Evolutionary conservation across 2,797 vertebrate genomes (phyloP), one percentile per base, ranked within the genome.

Genomic region (Podarcis lilfordi): DNA sequence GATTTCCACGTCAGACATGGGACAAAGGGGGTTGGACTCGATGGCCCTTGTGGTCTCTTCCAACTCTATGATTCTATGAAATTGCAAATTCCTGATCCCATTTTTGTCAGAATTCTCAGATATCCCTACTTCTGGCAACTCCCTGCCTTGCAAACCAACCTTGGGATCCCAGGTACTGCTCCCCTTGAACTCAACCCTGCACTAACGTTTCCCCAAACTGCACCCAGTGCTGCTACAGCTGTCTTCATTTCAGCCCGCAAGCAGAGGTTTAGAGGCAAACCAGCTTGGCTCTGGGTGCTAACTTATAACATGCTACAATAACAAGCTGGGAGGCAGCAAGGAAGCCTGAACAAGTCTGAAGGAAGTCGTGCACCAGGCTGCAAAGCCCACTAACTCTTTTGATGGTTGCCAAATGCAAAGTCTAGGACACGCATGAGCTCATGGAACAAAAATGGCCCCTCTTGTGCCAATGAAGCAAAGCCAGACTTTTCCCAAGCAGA

Each of bases 371-470:
- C 10, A 68, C 82, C 81, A 11, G 23, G 3, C 92, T 91, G 82
- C 89, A 85, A 29, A 25, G 85, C 43, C 59, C 61, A 45, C 27
- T 10, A 7, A 23, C 37, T 40, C 37, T 27, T 43, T 88, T 0
- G 32, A 37, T 50, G 29, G 79, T 7, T 88, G 75, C 86, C 86
- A 75, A 91, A 89, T 25, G 1, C 61, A 9, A 77, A 40, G 1
- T 32, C 79, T 61, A 78, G 64, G 88, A 89, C 77, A 86, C 10
- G 78, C 80, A 93, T 96, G 95, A 96, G 50, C 93, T 95, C 93
- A 94, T 85, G 92, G 93, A 93, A 92, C 83, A 95, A 95, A 92
- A 72, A 95, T 93, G 94, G 89, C 86, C 90, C 66, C 91, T 91
- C 90, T 91, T 1, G 93, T 32, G 92, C 94, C 94, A 95, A 84